phyloP scores from a whole-genome alignment of 2,113 vertebrate species.

The Camelus dromedarius region DNA sequence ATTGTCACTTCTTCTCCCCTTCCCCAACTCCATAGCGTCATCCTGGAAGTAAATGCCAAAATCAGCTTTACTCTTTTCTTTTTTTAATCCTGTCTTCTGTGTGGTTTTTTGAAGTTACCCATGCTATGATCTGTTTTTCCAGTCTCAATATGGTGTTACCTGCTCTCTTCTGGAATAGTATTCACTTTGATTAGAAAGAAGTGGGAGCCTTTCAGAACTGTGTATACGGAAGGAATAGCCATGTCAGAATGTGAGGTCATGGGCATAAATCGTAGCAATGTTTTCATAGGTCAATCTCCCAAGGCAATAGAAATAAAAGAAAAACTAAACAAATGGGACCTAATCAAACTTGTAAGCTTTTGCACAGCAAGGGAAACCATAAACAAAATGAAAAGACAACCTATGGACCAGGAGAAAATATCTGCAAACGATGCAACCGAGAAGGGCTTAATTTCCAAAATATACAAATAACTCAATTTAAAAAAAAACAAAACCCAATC shows the following conservation, averaged over 20 bases:
- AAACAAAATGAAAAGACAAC: no score
- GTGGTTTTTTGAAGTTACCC: not conserved
- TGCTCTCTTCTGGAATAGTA: not conserved
- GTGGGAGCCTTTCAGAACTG: not conserved
- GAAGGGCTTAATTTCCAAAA: no score
- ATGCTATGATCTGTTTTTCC: not conserved
- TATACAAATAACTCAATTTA: no score
- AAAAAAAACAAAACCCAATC: no score
- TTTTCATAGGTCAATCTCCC: no score
- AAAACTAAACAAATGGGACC: no score
- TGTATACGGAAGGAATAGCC: no score
- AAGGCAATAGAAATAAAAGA: no score
- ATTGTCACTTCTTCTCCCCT: not conserved
- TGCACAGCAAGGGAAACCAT: no score
- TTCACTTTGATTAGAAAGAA: constrained; percentile 43
- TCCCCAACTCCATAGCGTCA: not conserved
- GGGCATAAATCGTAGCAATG: not conserved
- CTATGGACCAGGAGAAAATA: no score
- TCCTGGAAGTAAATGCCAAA: not conserved
- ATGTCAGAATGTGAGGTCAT: not conserved
- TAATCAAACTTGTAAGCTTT: no score
- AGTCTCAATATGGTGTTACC: not conserved
- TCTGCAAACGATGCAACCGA: no score
- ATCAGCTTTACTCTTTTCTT: not conserved
- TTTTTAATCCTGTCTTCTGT: not conserved